Evolutionary conservation across 2,888 invertebrate genomes (phyloP).

Genomic region (Tenthredo notha): DNA sequence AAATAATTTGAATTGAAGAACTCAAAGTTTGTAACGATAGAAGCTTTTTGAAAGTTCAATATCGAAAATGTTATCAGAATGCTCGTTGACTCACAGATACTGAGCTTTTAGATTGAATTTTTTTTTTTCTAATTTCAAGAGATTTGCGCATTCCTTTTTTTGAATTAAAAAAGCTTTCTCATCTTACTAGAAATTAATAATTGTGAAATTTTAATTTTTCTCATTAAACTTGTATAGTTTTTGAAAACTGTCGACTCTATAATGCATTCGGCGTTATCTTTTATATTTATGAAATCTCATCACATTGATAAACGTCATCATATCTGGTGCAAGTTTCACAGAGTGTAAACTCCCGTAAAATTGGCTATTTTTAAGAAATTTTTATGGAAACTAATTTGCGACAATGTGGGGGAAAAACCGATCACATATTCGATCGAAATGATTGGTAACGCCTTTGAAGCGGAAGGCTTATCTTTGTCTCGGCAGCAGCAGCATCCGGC

Average conservation of each 20-base stretch:
- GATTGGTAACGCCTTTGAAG: slow-evolving; percentile 25
- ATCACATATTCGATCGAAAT: slow-evolving; percentile 29
- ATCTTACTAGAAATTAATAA: too few relatives aligned
- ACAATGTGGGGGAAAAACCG: background rate
- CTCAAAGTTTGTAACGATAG: background rate
- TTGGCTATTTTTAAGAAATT: background rate
- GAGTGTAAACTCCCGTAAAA: background rate
- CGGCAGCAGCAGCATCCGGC: slow-evolving; percentile 20
- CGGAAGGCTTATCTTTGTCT: slow-evolving; percentile 33
- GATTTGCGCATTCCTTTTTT: background rate
- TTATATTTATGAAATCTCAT: background rate
- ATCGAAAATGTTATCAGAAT: background rate
- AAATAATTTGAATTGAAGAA: background rate
- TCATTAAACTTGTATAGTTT: background rate
- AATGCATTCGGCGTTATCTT: background rate
- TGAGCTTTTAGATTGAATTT: too few relatives aligned
- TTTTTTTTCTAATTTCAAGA: too few relatives aligned
- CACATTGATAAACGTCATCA: background rate
- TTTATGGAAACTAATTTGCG: background rate
- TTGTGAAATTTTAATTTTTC: background rate
- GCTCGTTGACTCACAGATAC: too few relatives aligned
- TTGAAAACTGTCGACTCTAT: background rate
- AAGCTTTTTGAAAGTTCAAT: background rate
- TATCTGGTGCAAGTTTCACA: background rate
- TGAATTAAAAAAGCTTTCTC: background rate